These are phyloP conservation scores for Botia kubotai DNA, from an alignment of 2,797 vertebrate genomes.

Conservation along the genomic window DNA sequence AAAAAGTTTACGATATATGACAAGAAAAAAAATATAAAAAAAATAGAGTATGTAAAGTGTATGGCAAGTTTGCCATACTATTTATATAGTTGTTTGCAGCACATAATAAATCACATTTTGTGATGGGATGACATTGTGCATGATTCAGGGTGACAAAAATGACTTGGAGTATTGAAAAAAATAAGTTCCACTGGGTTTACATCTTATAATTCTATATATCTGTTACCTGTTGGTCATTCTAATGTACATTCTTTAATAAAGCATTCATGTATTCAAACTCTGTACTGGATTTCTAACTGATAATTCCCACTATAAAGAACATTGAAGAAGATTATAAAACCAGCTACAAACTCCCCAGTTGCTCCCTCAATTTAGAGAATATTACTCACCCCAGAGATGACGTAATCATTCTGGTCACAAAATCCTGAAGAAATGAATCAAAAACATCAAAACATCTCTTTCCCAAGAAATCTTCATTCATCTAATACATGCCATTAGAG, in stretches of 20 bases:
- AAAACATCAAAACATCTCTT: not conserved
- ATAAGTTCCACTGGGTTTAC: no score
- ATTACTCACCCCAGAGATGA: slow-evolving; percentile 1
- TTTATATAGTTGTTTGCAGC: not conserved
- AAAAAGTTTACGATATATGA: no score
- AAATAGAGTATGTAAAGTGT: not conserved
- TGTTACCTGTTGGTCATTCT: no score
- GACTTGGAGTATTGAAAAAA: no score
- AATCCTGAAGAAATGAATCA: slow-evolving; percentile 1
- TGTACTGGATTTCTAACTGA: not conserved
- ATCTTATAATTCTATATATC: no score
- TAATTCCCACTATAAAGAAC: not conserved
- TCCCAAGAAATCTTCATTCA: not conserved
- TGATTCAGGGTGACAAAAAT: no score
- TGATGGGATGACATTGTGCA: no score
- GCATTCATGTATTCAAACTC: not conserved
- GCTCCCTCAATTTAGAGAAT: not conserved
- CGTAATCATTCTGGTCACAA: slow-evolving; percentile 2
- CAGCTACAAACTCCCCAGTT: not conserved
- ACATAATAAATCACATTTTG: no score
- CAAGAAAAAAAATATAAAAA: not conserved
- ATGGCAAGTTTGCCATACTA: not conserved
- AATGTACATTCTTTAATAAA: not conserved
- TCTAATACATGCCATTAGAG: slow-evolving; percentile 25
- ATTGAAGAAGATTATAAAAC: slow-evolving; percentile 4